Conservation (phyloP, 2,113 vertebrate species). For the Hemiscyllium ocellatum region DNA sequence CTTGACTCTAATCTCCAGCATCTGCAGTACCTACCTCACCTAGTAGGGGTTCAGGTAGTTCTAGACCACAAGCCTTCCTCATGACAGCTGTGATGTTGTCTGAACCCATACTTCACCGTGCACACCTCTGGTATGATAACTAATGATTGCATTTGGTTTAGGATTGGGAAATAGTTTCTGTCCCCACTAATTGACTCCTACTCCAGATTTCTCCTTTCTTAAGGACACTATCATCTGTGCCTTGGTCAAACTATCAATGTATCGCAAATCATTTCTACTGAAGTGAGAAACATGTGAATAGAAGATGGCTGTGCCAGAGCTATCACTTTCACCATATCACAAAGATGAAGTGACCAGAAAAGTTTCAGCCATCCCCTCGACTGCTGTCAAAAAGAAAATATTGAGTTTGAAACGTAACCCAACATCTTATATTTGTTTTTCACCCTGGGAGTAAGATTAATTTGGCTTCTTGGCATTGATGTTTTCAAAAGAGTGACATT, state of each 20-base stretch:
- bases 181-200: neutral
- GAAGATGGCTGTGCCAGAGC: neutral
- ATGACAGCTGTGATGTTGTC: too few species aligned
- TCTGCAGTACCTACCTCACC: too few species aligned
- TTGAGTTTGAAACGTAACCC: neutral
- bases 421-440: neutral
- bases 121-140: neutral
- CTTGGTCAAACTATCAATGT: neutral
- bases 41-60: too few species aligned
- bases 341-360: neutral
- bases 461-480: neutral
- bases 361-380: neutral
- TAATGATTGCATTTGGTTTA: neutral
- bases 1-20: too few species aligned
- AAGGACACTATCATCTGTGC: neutral
- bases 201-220: neutral
- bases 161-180: neutral
- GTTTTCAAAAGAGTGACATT: neutral
- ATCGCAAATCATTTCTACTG: neutral
- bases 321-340: neutral
- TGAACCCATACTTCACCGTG: too few species aligned
- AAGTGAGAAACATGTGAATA: neutral
- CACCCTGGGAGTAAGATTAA: neutral
- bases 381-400: neutral
- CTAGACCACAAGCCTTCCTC: too few species aligned